Base-by-base conservation (phyloP, 1,140 invertebrate genomes). In the Nomia melanderi region DNA sequence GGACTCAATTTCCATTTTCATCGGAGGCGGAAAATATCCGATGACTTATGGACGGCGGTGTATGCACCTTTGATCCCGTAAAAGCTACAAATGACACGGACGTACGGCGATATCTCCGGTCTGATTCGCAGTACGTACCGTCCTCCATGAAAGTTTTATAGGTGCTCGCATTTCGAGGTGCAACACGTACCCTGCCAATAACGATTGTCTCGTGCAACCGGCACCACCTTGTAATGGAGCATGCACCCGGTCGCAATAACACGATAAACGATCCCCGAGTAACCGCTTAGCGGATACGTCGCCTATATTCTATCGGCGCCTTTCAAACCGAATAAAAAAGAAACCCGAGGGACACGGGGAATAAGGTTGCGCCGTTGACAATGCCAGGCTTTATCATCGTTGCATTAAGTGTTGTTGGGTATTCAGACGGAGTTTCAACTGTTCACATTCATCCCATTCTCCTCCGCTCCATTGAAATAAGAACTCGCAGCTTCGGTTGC, bases 71-170 rank as follows among this genome's bases (percentile, higher is more conserved):
- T 74, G 36, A 65, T 65, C 27, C 62, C 53, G 50, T 20, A 41
- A 27, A 27, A 47, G 41, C n/a, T 56, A 57, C 36, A 54, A 74
- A 74, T 53, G 31, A 56, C 36, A 74, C 44, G n/a, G 29, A 27
- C 60, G 27, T 54, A 20, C 36, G 50, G 23, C 33, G 47, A 54
- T 47, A 74, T 65, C 62, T 20, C 11, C 25, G n/a, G 25, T 33
- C 27, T 41, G 62, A 74, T 65, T 66, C 72, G 29, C 27, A 27
- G 53, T 36, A n/a, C 27, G 50, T 33, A 44, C 36, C n/a, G 62
- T n/a, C 23, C n/a, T 6, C 50, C 62, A 66, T 74, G 72, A 74
- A 74, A 74, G 50, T 66, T 74, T 74, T 74, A 74, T 74, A 66
- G 72, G 17, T 8, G 12, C n/a, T 11, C 47, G 14, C 25, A n/a